Base-by-base conservation (phyloP, 2,888 invertebrate genomes). In the Aphrophora alni region DNA sequence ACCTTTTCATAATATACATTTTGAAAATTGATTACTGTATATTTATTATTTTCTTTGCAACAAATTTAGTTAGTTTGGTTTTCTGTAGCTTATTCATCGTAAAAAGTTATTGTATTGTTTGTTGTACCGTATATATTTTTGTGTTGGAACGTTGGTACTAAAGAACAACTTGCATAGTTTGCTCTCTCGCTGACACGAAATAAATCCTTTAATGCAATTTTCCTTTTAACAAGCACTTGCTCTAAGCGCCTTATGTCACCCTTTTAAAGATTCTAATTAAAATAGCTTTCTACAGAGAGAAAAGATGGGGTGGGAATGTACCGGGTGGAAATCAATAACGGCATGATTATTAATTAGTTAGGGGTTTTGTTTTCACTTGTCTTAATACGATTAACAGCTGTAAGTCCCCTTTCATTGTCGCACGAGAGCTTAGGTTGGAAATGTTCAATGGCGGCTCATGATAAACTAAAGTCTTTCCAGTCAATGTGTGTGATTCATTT, bases 261-360 rank as follows among this genome's bases (percentile, higher is more conserved):
- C 59, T 59, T 59, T 59, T 59, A 59, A 59, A 59, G 59, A 59
- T 21, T 59, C 59, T 59, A 59, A 59, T 59, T 59, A 59, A 59
- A 59, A 59, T 59, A 21, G 59, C 59, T 59, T 59, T 59, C 59
- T 59, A 21, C 21, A 8, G 4, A n/a, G 59, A 21, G 59, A n/a
- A 59, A 21, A 59, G n/a, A 59, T 21, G 14, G 59, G 59, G 59
- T 21, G n/a, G 59, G 12, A 21, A n/a, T 21, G 59, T 21, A 59
- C n/a, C 2, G 59, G 59, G 21, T 2, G 21, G 59, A 59, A 59
- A 59, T 59, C 59, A 21, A 59, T 59, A 59, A 59, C n/a, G 21
- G 21, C 59, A 59, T 59, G 59, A 59, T 59, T 59, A 59, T 59
- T 59, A 59, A 59, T 59, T 59, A 59, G 59, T 59, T 59, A 10